phyloP scores from a whole-genome alignment of 2,113 vertebrate species.

The Eidolon helvum region DNA sequence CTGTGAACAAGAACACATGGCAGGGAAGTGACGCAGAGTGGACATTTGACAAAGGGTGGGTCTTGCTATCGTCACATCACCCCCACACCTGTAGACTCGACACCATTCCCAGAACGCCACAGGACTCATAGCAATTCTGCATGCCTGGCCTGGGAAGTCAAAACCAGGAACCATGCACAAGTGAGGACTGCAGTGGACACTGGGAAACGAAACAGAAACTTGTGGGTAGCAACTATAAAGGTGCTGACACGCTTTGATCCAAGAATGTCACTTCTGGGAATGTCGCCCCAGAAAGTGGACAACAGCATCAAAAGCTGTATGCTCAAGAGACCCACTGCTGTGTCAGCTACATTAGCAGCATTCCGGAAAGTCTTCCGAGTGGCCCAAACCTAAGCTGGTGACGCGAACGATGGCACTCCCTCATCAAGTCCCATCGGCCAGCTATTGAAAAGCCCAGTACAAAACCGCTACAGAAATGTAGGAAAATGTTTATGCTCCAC shows the following conservation, averaged over 20 bases:
- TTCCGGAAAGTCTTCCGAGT: too few relatives aligned
- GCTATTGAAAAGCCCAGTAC: not conserved
- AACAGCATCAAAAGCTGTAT: too few relatives aligned
- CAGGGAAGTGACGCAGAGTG: not conserved
- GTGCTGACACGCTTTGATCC: too few relatives aligned
- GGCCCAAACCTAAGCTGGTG: too few relatives aligned
- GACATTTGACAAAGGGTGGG: not conserved
- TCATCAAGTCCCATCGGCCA: not conserved
- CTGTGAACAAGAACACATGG: not conserved
- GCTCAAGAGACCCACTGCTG: too few relatives aligned
- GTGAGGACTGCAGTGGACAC: rapidly evolving
- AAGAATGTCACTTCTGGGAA: too few relatives aligned
- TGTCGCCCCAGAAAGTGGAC: too few relatives aligned
- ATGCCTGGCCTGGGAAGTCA: not conserved
- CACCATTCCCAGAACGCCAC: not conserved
- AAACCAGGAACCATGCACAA: rapidly evolving
- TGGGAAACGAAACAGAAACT: not conserved
- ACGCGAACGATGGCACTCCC: not conserved
- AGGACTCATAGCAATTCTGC: not conserved
- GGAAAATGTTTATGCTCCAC: not conserved
- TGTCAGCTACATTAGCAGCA: too few relatives aligned
- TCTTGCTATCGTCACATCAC: not conserved
- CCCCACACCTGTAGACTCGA: too few relatives aligned
- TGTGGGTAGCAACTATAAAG: not conserved
- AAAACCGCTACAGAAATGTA: not conserved